Evolutionary conservation across 2,888 invertebrate genomes (phyloP), one percentile per base, ranked within the genome.

Genomic region (Smittia sp.): DNA sequence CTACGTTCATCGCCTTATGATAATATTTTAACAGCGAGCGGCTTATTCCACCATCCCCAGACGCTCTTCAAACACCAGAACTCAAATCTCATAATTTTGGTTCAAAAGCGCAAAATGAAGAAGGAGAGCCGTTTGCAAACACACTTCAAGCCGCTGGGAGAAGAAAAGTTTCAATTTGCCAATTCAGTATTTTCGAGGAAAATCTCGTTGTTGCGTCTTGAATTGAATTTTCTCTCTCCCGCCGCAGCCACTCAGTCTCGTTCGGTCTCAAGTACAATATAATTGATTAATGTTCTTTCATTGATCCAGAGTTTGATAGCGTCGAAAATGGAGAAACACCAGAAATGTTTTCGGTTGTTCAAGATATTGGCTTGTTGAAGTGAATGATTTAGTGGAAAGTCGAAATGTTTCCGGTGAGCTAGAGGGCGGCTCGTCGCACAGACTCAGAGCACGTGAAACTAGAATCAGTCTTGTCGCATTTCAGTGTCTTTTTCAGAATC

Each of bases 231-330:
- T 18, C 18, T 46, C 22, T 58, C 58, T 11, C n/a, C 46, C n/a
- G n/a, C 46, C 13, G 2, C 46, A 46, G 9, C 32, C 4, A 6
- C 46, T n/a, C 46, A 11, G 39, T 9, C 22, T 15, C 58, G 3
- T 6, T 58, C 24, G 15, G 2, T n/a, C 46, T 46, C 46, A 46
- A 46, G 46, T 15, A 15, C 46, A 46, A 46, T 27, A 63, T 63
- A 63, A 63, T 63, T 63, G 63, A 63, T 63, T 63, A 25, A 27
- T 27, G 63, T 27, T 25, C 63, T 63, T 58, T 58, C 58, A 63
- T 63, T 58, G 58, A 24, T 58, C 15, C 15, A n/a, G 11, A 27
- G 27, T 63, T 9, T 63, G 58, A 58, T 63, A 63, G 6, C 27
- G 22, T 3, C 24, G 24, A 22, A 24, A 3, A 22, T 13, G 63